Percentiles rank a stretch among this genome's conserved stretches.
Evolutionary conservation across 2,888 invertebrate species (phyloP).

Genomic region (Meganola albula): DNA sequence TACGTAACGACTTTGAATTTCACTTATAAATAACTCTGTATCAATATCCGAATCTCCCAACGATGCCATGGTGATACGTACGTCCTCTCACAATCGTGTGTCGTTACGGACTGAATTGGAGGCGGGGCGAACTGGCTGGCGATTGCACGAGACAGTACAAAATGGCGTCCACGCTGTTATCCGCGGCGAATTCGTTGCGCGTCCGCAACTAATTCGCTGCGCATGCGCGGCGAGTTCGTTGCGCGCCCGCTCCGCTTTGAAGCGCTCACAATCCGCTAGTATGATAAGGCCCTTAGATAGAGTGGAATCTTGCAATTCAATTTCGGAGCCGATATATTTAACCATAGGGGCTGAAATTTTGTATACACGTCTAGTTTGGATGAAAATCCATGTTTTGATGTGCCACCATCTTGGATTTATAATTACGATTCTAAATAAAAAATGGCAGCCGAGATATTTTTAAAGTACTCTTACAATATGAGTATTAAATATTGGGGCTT

Average conservation of each 20-base stretch:
- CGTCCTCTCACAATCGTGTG: conserved; percentile 11
- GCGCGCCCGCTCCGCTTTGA: conserved; percentile 4
- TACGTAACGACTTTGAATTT: conserved; percentile 16
- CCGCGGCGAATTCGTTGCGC: neutral
- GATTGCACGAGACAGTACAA: conserved; percentile 2
- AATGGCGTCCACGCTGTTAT: conserved; percentile 2
- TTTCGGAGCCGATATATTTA: too few relatives aligned
- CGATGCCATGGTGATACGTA: conserved; percentile 4
- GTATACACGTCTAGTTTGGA: too few relatives aligned
- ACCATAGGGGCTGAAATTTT: too few relatives aligned
- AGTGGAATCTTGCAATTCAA: too few relatives aligned
- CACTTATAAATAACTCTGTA: conserved; percentile 16
- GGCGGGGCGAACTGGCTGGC: conserved; percentile 2
- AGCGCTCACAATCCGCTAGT: conserved; percentile 1
- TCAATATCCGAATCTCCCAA: conserved; percentile 8
- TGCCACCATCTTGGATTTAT: too few relatives aligned
- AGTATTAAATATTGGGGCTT: too few relatives aligned
- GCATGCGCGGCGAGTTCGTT: neutral
- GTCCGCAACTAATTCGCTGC: neutral
- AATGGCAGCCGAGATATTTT: too few relatives aligned
- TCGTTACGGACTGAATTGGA: conserved; percentile 5
- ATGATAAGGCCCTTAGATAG: conserved; percentile 1
- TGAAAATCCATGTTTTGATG: too few relatives aligned
- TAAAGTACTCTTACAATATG: too few relatives aligned
- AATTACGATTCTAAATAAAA: too few relatives aligned